A percentile compares a stretch with the other conserved stretches of the same genome.
Conservation (phyloP, 2,113 vertebrate genomes). For the Orcinus orca region DNA sequence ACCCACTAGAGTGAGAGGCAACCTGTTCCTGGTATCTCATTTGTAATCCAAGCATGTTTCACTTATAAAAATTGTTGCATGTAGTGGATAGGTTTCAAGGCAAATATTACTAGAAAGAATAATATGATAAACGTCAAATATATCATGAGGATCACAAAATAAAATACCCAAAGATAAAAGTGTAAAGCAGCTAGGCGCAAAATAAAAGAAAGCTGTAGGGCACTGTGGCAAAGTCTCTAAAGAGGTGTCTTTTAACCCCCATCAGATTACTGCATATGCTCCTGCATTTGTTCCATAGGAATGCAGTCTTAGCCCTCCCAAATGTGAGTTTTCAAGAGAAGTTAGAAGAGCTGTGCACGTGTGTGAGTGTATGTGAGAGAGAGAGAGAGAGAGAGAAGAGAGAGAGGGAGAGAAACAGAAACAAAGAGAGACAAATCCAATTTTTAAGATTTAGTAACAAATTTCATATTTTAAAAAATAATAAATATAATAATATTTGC, state of each 20-base stretch:
- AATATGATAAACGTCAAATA: neutral
- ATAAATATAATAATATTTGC: neutral
- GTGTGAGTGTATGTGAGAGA: too few species aligned
- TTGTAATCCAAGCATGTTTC: neutral
- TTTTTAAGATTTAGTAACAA: neutral
- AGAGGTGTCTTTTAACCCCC: neutral
- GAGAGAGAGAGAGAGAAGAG: neutral
- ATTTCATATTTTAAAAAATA: neutral
- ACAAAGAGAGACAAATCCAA: neutral
- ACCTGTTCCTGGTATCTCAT: neutral
- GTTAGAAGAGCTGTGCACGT: neutral
- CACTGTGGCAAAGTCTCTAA: neutral
- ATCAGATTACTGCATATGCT: neutral
- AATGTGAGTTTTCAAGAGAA: neutral
- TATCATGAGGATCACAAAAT: neutral
- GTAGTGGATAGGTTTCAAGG: neutral
- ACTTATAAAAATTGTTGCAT: neutral
- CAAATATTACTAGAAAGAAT: neutral
- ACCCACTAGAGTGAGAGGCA: neutral
- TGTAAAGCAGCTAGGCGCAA: neutral
- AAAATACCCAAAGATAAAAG: neutral
- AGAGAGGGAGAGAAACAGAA: neutral
- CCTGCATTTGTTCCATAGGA: neutral
- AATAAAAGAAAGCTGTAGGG: neutral
- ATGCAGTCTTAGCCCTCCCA: neutral